Conservation (phyloP, 2,888 invertebrate genomes). For the Drosophila lutescens region DNA sequence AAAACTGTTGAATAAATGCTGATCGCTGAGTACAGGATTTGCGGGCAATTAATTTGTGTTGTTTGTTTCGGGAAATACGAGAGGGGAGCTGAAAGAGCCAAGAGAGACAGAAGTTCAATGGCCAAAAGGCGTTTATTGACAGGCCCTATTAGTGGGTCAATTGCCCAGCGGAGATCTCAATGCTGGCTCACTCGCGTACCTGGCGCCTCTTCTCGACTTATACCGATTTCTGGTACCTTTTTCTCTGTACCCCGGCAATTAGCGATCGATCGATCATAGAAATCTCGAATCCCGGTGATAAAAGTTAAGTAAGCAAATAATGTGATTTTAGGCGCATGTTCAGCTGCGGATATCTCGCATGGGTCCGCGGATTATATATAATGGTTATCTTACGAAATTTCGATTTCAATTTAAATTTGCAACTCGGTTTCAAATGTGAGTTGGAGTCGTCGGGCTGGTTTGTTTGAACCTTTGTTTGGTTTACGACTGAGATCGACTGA, state of each 20-base stretch:
- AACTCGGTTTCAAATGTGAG: conserved; percentile 45
- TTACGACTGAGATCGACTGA: conserved; percentile 30
- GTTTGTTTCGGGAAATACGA: conserved; percentile 40
- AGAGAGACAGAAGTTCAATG: conserved; percentile 56
- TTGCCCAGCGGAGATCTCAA: conserved; percentile 57
- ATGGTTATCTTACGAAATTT: conserved; percentile 43
- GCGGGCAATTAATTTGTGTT: conserved; percentile 83
- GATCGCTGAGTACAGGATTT: no score
- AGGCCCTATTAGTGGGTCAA: conserved; percentile 77
- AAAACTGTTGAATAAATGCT: conserved; percentile 77
- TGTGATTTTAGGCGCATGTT: conserved; percentile 61
- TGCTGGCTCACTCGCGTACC: conserved; percentile 27
- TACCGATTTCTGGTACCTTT: conserved; percentile 48
- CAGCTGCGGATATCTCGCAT: conserved; percentile 15
- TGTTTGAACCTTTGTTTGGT: conserved; percentile 51
- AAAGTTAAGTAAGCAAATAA: conserved; percentile 81
- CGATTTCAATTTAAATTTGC: conserved; percentile 63
- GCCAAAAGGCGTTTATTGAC: conserved; percentile 70
- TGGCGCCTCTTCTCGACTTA: conserved; percentile 30
- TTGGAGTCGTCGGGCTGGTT: conserved; percentile 34
- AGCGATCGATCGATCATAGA: conserved; percentile 58
- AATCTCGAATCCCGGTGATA: conserved; percentile 70
- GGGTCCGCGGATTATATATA: conserved; percentile 2
- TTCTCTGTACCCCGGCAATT: conserved; percentile 67
- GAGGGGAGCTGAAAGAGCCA: neutral